phyloP scores from a whole-genome alignment of 2,888 invertebrate genomes.

The Nephrotoma flavescens region DNA sequence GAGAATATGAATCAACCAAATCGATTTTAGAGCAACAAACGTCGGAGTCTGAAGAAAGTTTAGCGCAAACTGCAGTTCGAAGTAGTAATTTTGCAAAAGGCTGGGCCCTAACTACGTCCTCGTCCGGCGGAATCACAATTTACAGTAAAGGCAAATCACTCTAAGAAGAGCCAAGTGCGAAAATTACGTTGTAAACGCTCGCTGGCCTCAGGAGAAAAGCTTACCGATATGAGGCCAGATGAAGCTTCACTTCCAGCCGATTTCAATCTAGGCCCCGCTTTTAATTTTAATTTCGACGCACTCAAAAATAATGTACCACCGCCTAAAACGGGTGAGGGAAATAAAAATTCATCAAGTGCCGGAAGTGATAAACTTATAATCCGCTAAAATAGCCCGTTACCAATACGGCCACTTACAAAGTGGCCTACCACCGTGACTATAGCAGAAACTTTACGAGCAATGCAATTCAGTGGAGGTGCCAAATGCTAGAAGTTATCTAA shows the following conservation, averaged over 20 bases:
- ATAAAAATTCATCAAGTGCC: conserved; percentile 7
- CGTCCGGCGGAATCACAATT: too few relatives aligned
- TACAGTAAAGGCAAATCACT: too few relatives aligned
- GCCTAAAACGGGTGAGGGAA: not conserved
- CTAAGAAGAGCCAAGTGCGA: too few relatives aligned
- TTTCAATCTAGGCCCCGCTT: not conserved
- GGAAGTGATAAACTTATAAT: conserved; percentile 18
- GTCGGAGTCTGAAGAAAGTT: not conserved
- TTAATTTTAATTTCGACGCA: not conserved
- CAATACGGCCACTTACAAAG: not conserved
- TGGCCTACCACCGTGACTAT: conserved; percentile 71
- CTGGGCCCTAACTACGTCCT: too few relatives aligned
- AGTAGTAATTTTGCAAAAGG: conserved; percentile 28
- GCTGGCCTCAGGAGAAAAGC: too few relatives aligned
- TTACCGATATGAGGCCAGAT: too few relatives aligned
- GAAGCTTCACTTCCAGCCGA: not conserved
- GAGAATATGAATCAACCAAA: conserved; percentile 15
- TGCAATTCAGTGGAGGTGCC: conserved; percentile 81
- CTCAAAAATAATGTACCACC: not conserved
- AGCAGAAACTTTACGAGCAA: conserved; percentile 81
- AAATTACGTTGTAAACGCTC: too few relatives aligned
- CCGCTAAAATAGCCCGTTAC: not conserved
- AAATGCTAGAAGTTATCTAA: too few relatives aligned
- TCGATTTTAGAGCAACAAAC: conserved; percentile 21
- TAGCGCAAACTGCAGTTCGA: conserved; percentile 32